Evolutionary conservation across 2,113 vertebrate genomes (phyloP).

Genomic region (Thamnaconus septentrionalis): DNA sequence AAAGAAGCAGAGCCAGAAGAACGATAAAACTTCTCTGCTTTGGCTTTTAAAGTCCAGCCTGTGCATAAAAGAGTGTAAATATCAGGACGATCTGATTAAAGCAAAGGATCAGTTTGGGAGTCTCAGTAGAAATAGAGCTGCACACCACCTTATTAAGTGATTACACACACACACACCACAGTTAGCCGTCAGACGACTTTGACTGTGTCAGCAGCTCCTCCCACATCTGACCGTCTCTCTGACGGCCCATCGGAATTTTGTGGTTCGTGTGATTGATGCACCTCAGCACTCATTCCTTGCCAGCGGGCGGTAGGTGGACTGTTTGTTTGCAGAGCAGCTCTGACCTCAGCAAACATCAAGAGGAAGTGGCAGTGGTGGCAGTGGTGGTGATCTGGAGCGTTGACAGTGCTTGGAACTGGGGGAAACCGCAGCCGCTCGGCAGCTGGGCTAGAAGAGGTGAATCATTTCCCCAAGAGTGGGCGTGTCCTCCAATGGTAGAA

Average conservation of each 20-base stretch:
- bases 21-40: too few relatives aligned
- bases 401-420: too few relatives aligned
- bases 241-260: slow-evolving; percentile 46
- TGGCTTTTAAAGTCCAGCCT: too few relatives aligned
- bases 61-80: too few relatives aligned
- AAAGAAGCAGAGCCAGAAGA: too few relatives aligned
- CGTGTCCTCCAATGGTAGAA: too few relatives aligned
- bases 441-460: too few relatives aligned
- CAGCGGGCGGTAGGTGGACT: slow-evolving; percentile 42
- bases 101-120: background rate
- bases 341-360: slow-evolving; percentile 18
- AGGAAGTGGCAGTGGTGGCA: background rate
- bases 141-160: slow-evolving; percentile 37
- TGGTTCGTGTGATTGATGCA: slow-evolving; percentile 35
- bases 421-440: too few relatives aligned
- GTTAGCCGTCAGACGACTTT: slow-evolving; percentile 30
- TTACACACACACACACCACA: background rate
- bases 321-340: slow-evolving; percentile 46
- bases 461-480: too few relatives aligned
- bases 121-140: background rate
- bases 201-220: slow-evolving; percentile 8
- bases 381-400: too few relatives aligned
- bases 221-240: slow-evolving; percentile 21
- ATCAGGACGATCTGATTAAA: slow-evolving; percentile 29
- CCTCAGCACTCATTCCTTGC: slow-evolving; percentile 44